Percentiles rank a stretch among this genome's conserved stretches.
Conservation (phyloP, 2,888 invertebrate genomes). For the Parasteatoda lunata region DNA sequence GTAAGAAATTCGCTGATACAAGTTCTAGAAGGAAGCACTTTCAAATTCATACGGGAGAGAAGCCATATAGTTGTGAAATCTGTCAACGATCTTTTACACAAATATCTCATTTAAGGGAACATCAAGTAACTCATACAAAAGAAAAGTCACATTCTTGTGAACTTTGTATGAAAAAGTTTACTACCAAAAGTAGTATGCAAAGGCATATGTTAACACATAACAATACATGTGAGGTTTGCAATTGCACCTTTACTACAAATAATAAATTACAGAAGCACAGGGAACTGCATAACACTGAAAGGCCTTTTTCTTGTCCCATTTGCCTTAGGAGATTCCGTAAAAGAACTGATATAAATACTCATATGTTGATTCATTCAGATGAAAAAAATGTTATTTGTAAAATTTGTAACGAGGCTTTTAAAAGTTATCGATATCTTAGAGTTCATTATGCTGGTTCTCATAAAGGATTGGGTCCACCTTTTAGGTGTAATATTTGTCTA, state of each 20-base stretch:
- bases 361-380: conserved; percentile 29
- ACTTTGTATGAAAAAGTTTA: conserved; percentile 44
- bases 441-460: conserved; percentile 42
- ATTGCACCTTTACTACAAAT: conserved; percentile 28
- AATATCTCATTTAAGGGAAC: conserved; percentile 49
- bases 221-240: conserved; percentile 47
- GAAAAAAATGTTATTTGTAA: conserved; percentile 28
- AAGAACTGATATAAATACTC: conserved; percentile 37
- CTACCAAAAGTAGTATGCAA: conserved; percentile 55
- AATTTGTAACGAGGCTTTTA: conserved; percentile 44
- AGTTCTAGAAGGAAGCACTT: conserved; percentile 55
- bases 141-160: conserved; percentile 48
- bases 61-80: conserved; percentile 51
- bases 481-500: conserved; percentile 22
- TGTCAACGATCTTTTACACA: conserved; percentile 50
- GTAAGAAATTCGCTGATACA: conserved; percentile 43
- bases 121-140: conserved; percentile 57
- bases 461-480: conserved; percentile 23
- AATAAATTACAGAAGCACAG: conserved; percentile 22
- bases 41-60: conserved; percentile 47
- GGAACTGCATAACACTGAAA: conserved; percentile 35
- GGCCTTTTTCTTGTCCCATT: conserved; percentile 39
- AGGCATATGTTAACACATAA: conserved; percentile 43
- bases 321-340: conserved; percentile 37
- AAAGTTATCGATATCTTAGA: conserved; percentile 38